Percentiles rank a stretch among this genome's conserved stretches.
Evolutionary conservation across 53 echinoderm and acorn worm genomes (phyloP).

Genomic region (Hippasteria phrygiana): DNA sequence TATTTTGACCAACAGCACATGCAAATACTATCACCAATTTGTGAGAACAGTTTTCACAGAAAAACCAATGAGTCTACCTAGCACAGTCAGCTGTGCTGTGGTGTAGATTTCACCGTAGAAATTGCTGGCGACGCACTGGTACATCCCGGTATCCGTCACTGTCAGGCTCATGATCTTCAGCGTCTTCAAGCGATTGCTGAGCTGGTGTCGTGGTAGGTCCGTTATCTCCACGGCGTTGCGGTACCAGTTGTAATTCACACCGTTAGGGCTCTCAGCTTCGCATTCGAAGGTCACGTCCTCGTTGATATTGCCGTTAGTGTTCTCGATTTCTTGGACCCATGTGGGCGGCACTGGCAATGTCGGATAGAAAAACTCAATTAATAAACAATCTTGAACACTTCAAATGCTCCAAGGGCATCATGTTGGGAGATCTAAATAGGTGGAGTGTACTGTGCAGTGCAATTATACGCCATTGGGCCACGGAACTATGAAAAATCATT

Average conservation of each 20-base stretch:
- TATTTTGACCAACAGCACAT: neutral
- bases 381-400: too few species aligned
- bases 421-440: too few species aligned
- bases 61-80: conserved; percentile 69
- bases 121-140: conserved; percentile 89
- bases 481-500: too few species aligned
- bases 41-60: neutral
- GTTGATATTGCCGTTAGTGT: conserved; percentile 67
- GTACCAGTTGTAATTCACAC: conserved; percentile 76
- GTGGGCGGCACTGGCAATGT: conserved; percentile 77
- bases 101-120: conserved; percentile 71
- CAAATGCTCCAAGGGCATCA: too few species aligned
- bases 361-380: too few species aligned
- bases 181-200: conserved; percentile 65
- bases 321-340: conserved; percentile 68
- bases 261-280: conserved; percentile 70
- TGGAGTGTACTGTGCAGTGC: too few species aligned
- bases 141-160: conserved; percentile 83
- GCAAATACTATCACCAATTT: neutral
- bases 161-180: conserved; percentile 61
- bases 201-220: conserved; percentile 21
- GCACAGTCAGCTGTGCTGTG: conserved; percentile 83
- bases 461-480: too few species aligned
- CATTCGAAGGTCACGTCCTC: conserved; percentile 50
- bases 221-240: conserved; percentile 59